phyloP scores from a whole-genome alignment of 2,888 invertebrate species.

The Nymphalis c-album region DNA sequence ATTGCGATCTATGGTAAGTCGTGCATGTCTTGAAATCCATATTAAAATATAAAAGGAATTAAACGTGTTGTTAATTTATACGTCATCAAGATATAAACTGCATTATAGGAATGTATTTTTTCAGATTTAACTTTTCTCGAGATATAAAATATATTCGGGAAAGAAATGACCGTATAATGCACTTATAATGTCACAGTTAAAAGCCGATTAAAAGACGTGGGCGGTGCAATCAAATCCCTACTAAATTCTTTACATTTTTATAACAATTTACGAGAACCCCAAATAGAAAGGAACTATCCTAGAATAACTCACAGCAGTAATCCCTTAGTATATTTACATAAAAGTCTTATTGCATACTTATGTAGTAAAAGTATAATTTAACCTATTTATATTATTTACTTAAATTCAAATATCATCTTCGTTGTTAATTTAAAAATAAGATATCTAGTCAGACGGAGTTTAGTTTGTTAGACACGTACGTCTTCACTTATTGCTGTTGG shows the following conservation, averaged over 20 bases:
- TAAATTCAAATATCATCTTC: slow-evolving; percentile 15
- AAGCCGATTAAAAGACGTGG: slow-evolving; percentile 17
- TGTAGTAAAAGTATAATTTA: slow-evolving; percentile 26
- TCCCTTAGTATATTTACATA: slow-evolving; percentile 49
- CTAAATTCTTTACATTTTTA: slow-evolving; percentile 37
- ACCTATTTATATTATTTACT: too few species aligned
- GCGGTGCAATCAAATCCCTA: slow-evolving; percentile 21
- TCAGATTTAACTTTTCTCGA: too few species aligned
- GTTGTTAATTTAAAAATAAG: slow-evolving; percentile 16
- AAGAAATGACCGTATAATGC: slow-evolving; percentile 8
- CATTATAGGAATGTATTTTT: too few species aligned
- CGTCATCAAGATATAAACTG: too few species aligned
- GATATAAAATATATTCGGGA: background rate
- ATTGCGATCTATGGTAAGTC: too few species aligned
- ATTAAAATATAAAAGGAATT: too few species aligned
- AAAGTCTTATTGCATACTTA: too few species aligned
- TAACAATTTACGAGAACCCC: slow-evolving; percentile 39
- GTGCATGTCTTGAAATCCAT: too few species aligned
- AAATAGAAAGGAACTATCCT: slow-evolving; percentile 36
- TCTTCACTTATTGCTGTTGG: too few species aligned
- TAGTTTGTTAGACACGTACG: too few species aligned
- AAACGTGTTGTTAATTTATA: too few species aligned
- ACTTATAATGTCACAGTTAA: slow-evolving; percentile 15
- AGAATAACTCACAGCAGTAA: slow-evolving; percentile 45
- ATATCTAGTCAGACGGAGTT: too few species aligned